A percentile compares a stretch with the other conserved stretches of the same genome.
Conservation (phyloP, 2,797 vertebrate species). For the Falco rusticolus region DNA sequence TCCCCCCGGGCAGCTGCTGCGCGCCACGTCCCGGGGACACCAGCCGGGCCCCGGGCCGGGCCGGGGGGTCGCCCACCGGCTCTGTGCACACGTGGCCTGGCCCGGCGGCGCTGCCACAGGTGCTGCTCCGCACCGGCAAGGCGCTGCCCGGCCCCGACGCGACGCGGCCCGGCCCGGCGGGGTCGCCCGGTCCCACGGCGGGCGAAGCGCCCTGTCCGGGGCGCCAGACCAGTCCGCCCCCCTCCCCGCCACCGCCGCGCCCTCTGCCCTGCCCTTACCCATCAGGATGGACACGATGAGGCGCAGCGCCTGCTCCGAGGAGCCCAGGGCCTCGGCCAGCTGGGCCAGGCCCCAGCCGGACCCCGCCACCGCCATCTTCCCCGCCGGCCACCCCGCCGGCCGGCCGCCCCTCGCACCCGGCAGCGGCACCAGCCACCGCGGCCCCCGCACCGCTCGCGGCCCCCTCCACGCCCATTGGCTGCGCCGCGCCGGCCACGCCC, state of each 20-base stretch:
- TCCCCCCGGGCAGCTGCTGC: not conserved
- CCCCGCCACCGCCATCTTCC: conserved; percentile 78
- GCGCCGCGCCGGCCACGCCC: conserved; percentile 22
- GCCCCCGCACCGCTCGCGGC: conserved; percentile 40
- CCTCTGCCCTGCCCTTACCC: conserved; percentile 80
- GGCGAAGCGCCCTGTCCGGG: not conserved
- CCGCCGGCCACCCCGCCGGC: conserved; percentile 59
- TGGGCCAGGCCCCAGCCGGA: conserved; percentile 74
- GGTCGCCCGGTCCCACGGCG: not conserved
- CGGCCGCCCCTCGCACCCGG: conserved; percentile 10
- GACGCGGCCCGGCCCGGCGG: not conserved
- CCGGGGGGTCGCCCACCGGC: not conserved
- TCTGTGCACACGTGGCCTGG: conserved; percentile 25
- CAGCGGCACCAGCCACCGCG: conserved; percentile 24
- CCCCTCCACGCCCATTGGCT: conserved; percentile 69
- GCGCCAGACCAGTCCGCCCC: not conserved
- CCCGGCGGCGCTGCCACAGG: not conserved
- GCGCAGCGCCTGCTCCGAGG: conserved; percentile 91
- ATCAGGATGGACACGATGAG: conserved; percentile 91
- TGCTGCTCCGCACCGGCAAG: not conserved
- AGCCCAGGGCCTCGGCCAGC: conserved; percentile 88
- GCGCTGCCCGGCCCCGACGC: not conserved
- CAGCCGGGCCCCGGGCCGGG: too few species aligned
- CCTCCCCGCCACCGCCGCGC: not conserved
- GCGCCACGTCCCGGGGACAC: not conserved